phyloP scores from a whole-genome alignment of 2,888 invertebrate species.

The Xanthia icteritia region DNA sequence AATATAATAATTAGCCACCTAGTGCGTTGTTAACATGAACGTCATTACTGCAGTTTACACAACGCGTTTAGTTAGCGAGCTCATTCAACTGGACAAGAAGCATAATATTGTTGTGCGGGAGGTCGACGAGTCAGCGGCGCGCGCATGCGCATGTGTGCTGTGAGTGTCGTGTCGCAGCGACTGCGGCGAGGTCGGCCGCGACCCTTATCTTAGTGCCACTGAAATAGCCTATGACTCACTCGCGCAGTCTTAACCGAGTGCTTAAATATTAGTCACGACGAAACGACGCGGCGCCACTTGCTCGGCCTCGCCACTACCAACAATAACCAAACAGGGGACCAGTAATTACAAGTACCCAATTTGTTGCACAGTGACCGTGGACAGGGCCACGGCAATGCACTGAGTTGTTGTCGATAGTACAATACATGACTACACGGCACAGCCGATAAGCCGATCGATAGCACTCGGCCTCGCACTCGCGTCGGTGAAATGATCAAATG shows the following conservation, averaged over 20 bases:
- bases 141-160: constrained; percentile 5
- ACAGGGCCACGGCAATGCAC: constrained; percentile 14
- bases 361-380: neutral
- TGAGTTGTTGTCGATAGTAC: neutral
- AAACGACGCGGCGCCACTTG: constrained; percentile 14
- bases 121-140: constrained; percentile 42
- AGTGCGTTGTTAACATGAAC: neutral
- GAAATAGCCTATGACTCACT: constrained; percentile 58
- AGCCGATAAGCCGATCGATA: neutral
- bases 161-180: neutral
- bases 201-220: constrained; percentile 51
- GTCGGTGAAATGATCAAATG: neutral
- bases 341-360: neutral
- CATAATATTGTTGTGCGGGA: constrained; percentile 7
- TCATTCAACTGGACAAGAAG: neutral
- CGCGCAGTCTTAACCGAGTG: constrained; percentile 38
- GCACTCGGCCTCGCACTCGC: constrained; percentile 10
- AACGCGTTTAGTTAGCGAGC: constrained; percentile 4
- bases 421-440: neutral
- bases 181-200: constrained; percentile 36
- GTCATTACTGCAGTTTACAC: neutral
- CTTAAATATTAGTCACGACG: constrained; percentile 42
- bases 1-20: neutral
- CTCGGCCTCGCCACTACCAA: constrained; percentile 17
- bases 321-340: neutral